These are phyloP conservation scores for Hermodice carunculata DNA, from an alignment of 2,888 invertebrate genomes.

Conservation along the genomic window DNA sequence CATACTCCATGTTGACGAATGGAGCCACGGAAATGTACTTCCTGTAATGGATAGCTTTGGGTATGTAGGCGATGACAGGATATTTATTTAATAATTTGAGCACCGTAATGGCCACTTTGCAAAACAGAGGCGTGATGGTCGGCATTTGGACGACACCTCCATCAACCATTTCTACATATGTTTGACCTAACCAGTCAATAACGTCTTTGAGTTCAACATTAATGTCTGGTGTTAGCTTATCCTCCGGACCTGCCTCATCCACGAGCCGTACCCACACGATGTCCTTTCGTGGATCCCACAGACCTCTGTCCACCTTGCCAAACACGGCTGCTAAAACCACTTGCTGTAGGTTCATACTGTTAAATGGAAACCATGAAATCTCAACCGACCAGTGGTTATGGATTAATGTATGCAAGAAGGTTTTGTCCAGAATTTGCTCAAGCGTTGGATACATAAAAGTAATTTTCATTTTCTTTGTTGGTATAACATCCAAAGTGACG, in stretches of 20 bases:
- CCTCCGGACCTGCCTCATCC: not conserved
- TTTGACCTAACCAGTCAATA: not conserved
- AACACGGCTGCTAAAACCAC: not conserved
- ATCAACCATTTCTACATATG: not conserved
- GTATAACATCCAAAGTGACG: no score
- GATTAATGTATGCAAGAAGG: not conserved
- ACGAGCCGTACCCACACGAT: slow-evolving; percentile 6
- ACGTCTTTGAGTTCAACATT: not conserved
- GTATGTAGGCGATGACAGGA: not conserved
- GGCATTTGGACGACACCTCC: not conserved
- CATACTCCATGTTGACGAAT: slow-evolving; percentile 13
- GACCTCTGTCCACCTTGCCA: not conserved
- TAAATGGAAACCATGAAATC: slow-evolving; percentile 10
- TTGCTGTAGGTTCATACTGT: not conserved
- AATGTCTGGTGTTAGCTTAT: not conserved
- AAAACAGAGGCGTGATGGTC: not conserved
- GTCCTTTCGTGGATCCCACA: slow-evolving; percentile 14
- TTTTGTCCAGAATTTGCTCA: no score
- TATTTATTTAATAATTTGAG: not conserved
- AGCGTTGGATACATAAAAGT: no score
- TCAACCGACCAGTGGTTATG: not conserved
- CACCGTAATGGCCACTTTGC: no score
- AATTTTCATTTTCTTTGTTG: no score
- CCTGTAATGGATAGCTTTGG: not conserved
- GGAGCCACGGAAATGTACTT: not conserved